Conservation (phyloP, 2,888 invertebrate species). For the Lochmaea capreae region DNA sequence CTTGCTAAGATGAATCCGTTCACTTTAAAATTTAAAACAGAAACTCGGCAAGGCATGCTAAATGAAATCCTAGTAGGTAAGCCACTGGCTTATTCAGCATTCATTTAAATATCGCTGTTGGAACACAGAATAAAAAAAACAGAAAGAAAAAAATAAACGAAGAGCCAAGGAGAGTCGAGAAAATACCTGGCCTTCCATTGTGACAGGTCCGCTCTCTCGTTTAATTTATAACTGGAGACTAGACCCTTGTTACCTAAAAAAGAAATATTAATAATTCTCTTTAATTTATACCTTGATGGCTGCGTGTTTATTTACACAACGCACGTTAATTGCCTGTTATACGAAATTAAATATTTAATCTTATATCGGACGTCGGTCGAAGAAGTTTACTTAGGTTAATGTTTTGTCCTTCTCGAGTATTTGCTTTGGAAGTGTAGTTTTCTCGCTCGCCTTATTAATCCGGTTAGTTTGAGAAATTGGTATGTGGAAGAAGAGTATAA, state of each 20-base stretch:
- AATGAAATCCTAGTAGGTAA: not conserved
- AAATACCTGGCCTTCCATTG: conserved; percentile 46
- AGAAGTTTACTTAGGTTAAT: conserved; percentile 26
- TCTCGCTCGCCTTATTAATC: conserved; percentile 10
- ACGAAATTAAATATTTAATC: conserved; percentile 55
- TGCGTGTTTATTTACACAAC: conserved; percentile 61
- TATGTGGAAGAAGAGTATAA: not conserved
- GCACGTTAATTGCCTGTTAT: conserved; percentile 58
- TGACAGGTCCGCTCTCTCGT: conserved; percentile 50
- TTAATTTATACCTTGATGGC: conserved; percentile 59
- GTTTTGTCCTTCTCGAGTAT: conserved; percentile 21
- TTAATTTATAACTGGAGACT: conserved; percentile 51
- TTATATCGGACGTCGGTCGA: conserved; percentile 26
- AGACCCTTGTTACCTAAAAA: conserved; percentile 55
- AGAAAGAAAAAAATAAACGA: not conserved
- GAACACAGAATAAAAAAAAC: conserved; percentile 25
- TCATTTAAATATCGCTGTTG: conserved; percentile 22
- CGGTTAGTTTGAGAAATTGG: not conserved
- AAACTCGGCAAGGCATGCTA: too few relatives aligned
- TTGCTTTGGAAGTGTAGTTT: conserved; percentile 25
- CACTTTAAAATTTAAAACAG: too few relatives aligned
- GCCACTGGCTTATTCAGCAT: conserved; percentile 27
- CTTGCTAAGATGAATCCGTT: too few relatives aligned
- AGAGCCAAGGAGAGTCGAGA: conserved; percentile 16
- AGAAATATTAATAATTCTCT: conserved; percentile 59